Conservation (phyloP, 2,113 vertebrate species). For the Camelus bactrianus region DNA sequence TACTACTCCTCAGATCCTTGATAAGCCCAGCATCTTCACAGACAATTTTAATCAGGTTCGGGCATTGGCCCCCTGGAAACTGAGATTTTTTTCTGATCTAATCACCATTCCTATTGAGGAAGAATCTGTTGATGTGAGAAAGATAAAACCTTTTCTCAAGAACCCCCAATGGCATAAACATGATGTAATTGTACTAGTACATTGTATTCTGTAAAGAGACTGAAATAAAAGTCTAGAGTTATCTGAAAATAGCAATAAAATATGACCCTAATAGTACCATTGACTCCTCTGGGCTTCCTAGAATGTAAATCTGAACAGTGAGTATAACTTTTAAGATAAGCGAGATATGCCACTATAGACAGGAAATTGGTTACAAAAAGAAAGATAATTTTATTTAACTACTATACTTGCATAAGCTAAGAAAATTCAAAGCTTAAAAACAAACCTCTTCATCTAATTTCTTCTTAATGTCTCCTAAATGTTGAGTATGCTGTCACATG, state of each 20-base stretch:
- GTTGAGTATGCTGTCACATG: background rate
- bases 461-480: background rate
- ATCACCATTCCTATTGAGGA: background rate
- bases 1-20: background rate
- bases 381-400: background rate
- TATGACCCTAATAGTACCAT: background rate
- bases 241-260: background rate
- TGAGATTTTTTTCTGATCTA: background rate
- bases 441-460: background rate
- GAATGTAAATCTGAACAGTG: background rate
- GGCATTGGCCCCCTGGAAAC: background rate
- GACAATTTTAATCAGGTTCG: background rate
- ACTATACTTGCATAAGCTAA: background rate
- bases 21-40: background rate
- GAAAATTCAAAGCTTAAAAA: background rate
- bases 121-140: background rate
- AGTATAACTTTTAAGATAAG: background rate
- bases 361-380: background rate
- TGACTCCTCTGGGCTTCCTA: background rate
- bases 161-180: background rate
- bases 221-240: background rate
- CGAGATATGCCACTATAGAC: background rate
- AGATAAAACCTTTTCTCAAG: slow-evolving; percentile 9
- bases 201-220: slow-evolving; percentile 9
- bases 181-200: background rate